Evolutionary conservation across 2,797 vertebrate genomes (phyloP).

Genomic region (Glossophaga mutica): DNA sequence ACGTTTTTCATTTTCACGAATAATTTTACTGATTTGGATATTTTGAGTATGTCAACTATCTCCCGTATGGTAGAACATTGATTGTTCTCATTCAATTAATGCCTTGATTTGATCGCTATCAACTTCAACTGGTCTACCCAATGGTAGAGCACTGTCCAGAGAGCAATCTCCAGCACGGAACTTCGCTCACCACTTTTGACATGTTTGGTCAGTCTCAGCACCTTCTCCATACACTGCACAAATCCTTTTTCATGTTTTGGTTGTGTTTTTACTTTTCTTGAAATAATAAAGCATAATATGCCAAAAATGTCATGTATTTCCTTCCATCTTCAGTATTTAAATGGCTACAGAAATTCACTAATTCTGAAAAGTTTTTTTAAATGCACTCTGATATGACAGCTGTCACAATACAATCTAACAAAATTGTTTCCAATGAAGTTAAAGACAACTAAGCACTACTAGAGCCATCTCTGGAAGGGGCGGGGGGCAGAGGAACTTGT

Average conservation of each 20-base stretch:
- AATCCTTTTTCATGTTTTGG: background rate
- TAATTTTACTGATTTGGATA: background rate
- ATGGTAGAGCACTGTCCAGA: background rate
- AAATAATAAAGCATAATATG: background rate
- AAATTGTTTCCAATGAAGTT: background rate
- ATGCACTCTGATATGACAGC: background rate
- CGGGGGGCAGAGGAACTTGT: background rate
- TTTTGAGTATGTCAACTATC: background rate
- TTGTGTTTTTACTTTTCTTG: background rate
- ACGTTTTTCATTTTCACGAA: background rate
- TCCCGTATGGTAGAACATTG: background rate
- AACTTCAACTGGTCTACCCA: background rate
- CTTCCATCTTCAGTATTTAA: background rate
- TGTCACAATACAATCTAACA: background rate
- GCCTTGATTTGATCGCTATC: background rate
- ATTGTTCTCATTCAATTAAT: background rate
- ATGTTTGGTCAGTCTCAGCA: background rate
- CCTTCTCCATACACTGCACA: background rate
- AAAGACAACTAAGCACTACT: background rate
- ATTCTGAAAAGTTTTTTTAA: background rate
- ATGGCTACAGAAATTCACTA: background rate
- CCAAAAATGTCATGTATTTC: background rate
- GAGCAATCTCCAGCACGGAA: background rate
- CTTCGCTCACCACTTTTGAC: background rate
- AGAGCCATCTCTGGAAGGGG: background rate